These are phyloP conservation scores for Drosophila neonasuta DNA, from an alignment of 2,888 invertebrate species.

Conservation along the genomic window DNA sequence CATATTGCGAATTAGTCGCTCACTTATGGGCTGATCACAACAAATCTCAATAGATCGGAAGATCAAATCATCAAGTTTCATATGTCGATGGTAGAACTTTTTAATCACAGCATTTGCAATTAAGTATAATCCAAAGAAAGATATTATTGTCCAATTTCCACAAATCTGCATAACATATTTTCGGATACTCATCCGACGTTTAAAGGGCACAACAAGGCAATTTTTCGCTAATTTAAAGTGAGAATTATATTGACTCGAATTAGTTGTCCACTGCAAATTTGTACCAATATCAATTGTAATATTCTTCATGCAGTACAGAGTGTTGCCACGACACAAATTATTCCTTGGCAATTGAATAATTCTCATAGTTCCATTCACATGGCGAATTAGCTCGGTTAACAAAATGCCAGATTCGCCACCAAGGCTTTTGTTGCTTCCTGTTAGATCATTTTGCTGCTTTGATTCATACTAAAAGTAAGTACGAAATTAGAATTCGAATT, in stretches of 20 bases:
- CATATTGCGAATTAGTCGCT: not conserved
- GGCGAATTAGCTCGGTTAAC: constrained; percentile 15
- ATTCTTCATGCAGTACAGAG: not conserved
- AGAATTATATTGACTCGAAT: not conserved
- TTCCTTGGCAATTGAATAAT: not conserved
- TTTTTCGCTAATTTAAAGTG: not conserved
- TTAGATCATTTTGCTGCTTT: constrained; percentile 7
- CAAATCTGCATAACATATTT: not conserved
- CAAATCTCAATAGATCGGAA: not conserved
- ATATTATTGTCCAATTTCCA: not conserved
- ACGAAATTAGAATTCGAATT: not conserved
- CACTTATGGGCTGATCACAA: not conserved
- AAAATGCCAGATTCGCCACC: constrained; percentile 29
- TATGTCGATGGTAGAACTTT: not conserved
- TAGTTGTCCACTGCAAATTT: not conserved
- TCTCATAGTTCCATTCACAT: not conserved
- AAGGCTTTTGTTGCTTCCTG: not conserved
- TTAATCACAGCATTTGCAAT: not conserved
- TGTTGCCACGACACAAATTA: not conserved
- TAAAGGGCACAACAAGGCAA: constrained; percentile 17
- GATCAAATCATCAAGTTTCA: not conserved
- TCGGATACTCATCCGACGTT: not conserved
- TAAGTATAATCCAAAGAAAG: not conserved
- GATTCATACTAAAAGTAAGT: constrained; percentile 16
- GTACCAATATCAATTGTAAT: not conserved